A percentile compares a stretch with the other conserved stretches of the same genome.
These are phyloP conservation scores for Cirrhinus mrigala DNA, from an alignment of 2,797 vertebrate species.

Conservation along the genomic window DNA sequence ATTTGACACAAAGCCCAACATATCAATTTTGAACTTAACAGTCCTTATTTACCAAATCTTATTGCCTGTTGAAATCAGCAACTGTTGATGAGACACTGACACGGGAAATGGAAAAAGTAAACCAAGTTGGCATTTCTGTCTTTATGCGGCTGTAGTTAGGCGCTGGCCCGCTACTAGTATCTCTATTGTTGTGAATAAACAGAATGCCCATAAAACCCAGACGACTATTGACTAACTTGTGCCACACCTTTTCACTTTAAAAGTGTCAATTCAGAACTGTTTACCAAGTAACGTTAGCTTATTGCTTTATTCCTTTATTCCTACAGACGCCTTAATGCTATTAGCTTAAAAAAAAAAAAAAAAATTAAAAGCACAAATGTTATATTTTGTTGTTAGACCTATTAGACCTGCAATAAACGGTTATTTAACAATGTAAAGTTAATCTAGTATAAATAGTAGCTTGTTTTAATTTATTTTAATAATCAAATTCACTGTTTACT, in stretches of 20 bases:
- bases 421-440: not conserved
- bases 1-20: not conserved
- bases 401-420: not conserved
- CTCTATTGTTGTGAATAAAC: conserved; percentile 13
- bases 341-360: not conserved
- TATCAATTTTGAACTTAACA: not conserved
- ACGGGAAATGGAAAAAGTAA: not conserved
- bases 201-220: not conserved
- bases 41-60: not conserved
- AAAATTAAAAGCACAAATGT: not conserved
- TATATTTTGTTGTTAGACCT: not conserved
- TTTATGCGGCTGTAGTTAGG: not conserved
- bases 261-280: not conserved
- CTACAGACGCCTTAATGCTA: not conserved
- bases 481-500: not conserved
- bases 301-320: not conserved
- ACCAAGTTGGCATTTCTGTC: not conserved
- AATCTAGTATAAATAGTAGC: too few species aligned
- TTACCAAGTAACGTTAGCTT: too few species aligned
- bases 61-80: not conserved
- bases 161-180: not conserved
- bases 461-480: not conserved
- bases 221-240: not conserved
- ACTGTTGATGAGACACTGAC: not conserved
- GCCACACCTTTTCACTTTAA: not conserved